phyloP scores from a whole-genome alignment of 2,113 vertebrate species.

The Struthidea cinerea region DNA sequence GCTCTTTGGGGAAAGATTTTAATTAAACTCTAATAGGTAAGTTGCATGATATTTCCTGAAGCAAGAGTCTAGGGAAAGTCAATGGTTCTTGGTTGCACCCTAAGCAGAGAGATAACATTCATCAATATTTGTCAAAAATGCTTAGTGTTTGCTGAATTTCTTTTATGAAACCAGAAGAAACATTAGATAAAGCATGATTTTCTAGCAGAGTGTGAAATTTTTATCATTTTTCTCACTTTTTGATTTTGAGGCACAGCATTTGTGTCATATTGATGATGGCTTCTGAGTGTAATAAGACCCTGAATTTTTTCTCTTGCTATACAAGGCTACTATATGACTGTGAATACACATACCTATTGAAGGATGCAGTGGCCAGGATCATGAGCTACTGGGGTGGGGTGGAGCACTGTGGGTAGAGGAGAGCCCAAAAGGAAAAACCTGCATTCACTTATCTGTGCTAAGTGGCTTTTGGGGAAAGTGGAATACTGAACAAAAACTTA shows the following conservation, averaged over 20 bases:
- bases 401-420: not conserved
- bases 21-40: not conserved
- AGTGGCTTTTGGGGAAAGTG: not conserved
- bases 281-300: not conserved
- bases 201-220: not conserved
- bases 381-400: not conserved
- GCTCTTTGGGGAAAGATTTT: not conserved
- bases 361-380: not conserved
- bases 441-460: not conserved
- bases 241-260: not conserved
- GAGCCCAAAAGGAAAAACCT: not conserved
- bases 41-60: not conserved
- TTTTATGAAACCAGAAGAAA: not conserved
- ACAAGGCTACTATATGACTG: not conserved
- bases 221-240: not conserved
- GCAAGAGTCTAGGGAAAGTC: not conserved
- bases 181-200: not conserved
- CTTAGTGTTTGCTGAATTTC: not conserved
- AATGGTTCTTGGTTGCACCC: not conserved
- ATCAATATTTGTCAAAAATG: not conserved
- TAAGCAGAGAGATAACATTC: not conserved
- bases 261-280: not conserved
- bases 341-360: not conserved
- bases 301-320: not conserved
- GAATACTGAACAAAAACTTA: not conserved